Conservation (phyloP, 1,140 invertebrate species). For the Megalonaias nervosa region DNA sequence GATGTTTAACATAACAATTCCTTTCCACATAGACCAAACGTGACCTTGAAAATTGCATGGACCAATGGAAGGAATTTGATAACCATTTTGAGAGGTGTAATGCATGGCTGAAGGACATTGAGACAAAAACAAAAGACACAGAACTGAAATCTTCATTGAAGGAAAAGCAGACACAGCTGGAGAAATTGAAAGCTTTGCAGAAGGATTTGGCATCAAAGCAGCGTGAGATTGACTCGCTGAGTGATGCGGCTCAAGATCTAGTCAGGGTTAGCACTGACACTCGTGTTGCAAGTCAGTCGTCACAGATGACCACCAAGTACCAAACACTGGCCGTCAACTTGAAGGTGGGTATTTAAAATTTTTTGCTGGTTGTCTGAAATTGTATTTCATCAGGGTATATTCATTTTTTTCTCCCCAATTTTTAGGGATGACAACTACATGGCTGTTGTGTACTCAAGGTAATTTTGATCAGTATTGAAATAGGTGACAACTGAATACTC, state of each 20-base stretch:
- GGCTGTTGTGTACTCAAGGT: too few relatives aligned
- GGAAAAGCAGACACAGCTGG: constrained; percentile 89
- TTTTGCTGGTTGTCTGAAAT: too few relatives aligned
- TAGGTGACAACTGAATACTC: too few relatives aligned
- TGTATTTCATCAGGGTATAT: too few relatives aligned
- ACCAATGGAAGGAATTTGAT: constrained; percentile 90
- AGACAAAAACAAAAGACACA: constrained; percentile 88
- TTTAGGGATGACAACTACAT: too few relatives aligned
- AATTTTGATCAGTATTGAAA: too few relatives aligned
- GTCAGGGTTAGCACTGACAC: constrained; percentile 63
- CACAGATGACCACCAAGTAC: constrained; percentile 91
- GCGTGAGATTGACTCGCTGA: constrained; percentile 92
- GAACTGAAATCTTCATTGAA: constrained; percentile 87
- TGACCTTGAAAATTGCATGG: constrained; percentile 81
- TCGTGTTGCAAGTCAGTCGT: constrained; percentile 78
- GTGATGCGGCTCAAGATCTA: constrained; percentile 86
- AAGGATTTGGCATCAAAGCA: constrained; percentile 91
- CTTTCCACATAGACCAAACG: constrained; percentile 66
- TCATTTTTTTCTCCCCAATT: too few relatives aligned
- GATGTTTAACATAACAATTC: not conserved
- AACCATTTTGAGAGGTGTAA: constrained; percentile 87
- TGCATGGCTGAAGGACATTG: constrained; percentile 90
- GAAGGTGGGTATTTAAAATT: constrained; percentile 74
- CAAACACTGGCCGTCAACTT: constrained; percentile 91
- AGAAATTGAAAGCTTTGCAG: constrained; percentile 77